phyloP scores from a whole-genome alignment of 37 sponge, comb jelly and placozoan species.

The Theonella swinhoei region DNA sequence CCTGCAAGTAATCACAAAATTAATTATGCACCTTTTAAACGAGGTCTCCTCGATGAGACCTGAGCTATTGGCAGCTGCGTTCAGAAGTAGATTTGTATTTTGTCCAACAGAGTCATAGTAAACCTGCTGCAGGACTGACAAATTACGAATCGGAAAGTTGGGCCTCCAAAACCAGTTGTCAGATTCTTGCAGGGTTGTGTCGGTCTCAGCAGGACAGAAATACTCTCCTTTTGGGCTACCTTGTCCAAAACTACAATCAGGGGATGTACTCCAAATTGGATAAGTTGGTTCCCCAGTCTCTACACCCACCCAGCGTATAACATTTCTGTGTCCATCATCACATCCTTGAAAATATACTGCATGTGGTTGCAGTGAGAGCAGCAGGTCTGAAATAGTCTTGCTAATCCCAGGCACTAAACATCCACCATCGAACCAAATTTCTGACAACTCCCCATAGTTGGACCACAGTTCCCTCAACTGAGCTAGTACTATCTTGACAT shows the following conservation, averaged over 20 bases:
- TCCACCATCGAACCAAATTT: slow-evolving; percentile 72
- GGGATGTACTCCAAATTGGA: slow-evolving; percentile 59
- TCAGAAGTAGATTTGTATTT: slow-evolving; percentile 38
- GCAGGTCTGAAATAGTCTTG: slow-evolving; percentile 13
- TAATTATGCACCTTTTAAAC: background rate
- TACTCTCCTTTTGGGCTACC: slow-evolving; percentile 34
- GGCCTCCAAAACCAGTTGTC: slow-evolving; percentile 56
- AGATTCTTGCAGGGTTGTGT: slow-evolving; percentile 43
- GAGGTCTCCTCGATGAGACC: slow-evolving; percentile 24
- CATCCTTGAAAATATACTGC: slow-evolving; percentile 61
- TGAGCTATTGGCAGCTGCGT: slow-evolving; percentile 28
- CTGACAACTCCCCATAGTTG: slow-evolving; percentile 60
- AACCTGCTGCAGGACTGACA: slow-evolving; percentile 33
- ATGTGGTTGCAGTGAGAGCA: slow-evolving; percentile 35
- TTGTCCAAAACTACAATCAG: slow-evolving; percentile 12
- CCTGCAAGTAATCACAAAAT: too few relatives aligned
- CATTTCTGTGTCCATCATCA: slow-evolving; percentile 11
- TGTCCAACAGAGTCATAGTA: slow-evolving; percentile 49
- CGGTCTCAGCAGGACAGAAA: slow-evolving; percentile 68
- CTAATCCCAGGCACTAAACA: slow-evolving; percentile 56
- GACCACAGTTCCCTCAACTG: slow-evolving; percentile 65
- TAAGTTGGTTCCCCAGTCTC: slow-evolving; percentile 49
- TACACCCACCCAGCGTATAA: slow-evolving; percentile 61
- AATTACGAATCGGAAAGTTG: background rate
- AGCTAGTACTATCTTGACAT: slow-evolving; percentile 53